Evolutionary conservation across 2,888 invertebrate genomes (phyloP).

Genomic region (Synergus umbraculus): DNA sequence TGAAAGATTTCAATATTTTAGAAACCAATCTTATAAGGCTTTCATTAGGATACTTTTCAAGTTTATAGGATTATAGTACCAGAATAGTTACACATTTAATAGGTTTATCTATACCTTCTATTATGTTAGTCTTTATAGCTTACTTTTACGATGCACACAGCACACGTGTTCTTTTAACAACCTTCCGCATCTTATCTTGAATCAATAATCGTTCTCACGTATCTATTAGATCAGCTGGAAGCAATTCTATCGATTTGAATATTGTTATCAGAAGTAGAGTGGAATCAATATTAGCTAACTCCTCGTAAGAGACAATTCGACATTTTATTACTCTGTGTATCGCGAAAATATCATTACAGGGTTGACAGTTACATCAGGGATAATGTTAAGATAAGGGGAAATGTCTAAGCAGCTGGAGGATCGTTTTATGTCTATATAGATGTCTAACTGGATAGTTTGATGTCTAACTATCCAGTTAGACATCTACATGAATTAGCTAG

Average conservation of each 20-base stretch:
- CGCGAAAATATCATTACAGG: background rate
- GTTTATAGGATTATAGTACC: background rate
- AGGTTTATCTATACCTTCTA: background rate
- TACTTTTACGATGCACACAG: background rate
- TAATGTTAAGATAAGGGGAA: too few species aligned
- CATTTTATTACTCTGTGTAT: background rate
- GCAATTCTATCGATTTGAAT: slow-evolving; percentile 16
- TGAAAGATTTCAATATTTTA: slow-evolving; percentile 1
- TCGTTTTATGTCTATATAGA: background rate
- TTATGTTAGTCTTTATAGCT: background rate
- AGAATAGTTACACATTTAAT: background rate
- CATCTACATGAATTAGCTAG: background rate
- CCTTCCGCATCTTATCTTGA: slow-evolving; percentile 30
- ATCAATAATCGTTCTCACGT: slow-evolving; percentile 20
- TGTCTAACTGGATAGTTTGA: too few species aligned
- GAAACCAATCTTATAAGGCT: background rate
- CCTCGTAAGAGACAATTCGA: background rate
- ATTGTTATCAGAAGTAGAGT: slow-evolving; percentile 18
- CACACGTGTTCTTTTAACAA: slow-evolving; percentile 18
- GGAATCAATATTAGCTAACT: slow-evolving; percentile 23
- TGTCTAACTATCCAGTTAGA: background rate
- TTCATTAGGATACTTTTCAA: background rate
- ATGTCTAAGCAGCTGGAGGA: background rate
- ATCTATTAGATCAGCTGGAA: slow-evolving; percentile 32
- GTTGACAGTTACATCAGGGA: too few species aligned